Evolutionary conservation across 1,140 invertebrate genomes (phyloP).

Genomic region (Cydia strobilella): DNA sequence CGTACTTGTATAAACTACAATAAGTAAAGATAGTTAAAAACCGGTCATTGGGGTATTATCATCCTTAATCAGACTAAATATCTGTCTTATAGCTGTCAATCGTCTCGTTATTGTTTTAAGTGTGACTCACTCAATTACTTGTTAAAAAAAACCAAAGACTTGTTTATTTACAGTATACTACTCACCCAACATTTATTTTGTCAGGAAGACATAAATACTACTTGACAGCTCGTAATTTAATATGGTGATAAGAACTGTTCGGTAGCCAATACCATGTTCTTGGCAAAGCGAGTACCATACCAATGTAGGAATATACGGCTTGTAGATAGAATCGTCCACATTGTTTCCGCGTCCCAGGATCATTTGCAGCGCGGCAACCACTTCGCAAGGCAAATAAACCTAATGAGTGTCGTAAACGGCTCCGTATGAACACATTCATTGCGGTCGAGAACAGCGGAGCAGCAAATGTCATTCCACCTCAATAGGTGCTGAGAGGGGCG

Average conservation of each 20-base stretch:
- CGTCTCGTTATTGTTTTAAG: neutral
- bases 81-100: neutral
- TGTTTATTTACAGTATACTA: neutral
- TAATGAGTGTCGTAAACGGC: slow-evolving; percentile 43
- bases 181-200: too few relatives aligned
- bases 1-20: neutral
- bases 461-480: slow-evolving; percentile 68
- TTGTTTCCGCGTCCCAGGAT: slow-evolving; percentile 43
- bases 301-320: slow-evolving; percentile 39
- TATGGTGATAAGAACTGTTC: slow-evolving; percentile 43
- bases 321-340: slow-evolving; percentile 42
- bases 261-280: slow-evolving; percentile 40
- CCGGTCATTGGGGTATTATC: slow-evolving; percentile 9
- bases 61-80: neutral
- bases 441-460: slow-evolving; percentile 65
- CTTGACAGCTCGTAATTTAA: slow-evolving; percentile 43
- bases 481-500: slow-evolving; percentile 52
- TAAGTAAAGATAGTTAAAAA: neutral
- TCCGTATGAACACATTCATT: slow-evolving; percentile 50
- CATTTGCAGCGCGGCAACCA: slow-evolving; percentile 43
- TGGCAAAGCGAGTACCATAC: slow-evolving; percentile 33
- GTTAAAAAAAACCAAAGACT: neutral
- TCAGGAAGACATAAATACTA: slow-evolving; percentile 37
- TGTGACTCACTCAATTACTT: slow-evolving; percentile 2
- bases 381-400: slow-evolving; percentile 50